phyloP scores from a whole-genome alignment of 2,888 invertebrate genomes.

The Magallana nippona region DNA sequence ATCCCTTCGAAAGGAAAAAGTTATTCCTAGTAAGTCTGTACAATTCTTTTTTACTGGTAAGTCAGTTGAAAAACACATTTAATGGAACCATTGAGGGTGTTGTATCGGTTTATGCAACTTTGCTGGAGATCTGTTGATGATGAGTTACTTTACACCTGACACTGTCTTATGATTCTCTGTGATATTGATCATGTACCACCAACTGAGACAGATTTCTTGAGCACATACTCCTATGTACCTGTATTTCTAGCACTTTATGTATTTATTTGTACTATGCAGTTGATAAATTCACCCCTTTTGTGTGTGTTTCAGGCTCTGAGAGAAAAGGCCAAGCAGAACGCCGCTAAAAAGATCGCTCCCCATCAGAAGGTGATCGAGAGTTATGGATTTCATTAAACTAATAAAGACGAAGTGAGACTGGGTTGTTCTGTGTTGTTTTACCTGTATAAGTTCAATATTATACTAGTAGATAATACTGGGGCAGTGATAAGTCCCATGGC shows the following conservation, averaged over 20 bases:
- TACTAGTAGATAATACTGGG: too few species aligned
- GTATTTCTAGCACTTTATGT: background rate
- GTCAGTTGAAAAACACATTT: too few species aligned
- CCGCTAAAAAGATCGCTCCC: slow-evolving; percentile 64
- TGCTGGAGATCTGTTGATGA: slow-evolving; percentile 35
- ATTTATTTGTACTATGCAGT: background rate
- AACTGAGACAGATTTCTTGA: slow-evolving; percentile 41
- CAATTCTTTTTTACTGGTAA: too few species aligned
- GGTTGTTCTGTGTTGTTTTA: background rate
- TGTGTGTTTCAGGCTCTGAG: slow-evolving; percentile 62
- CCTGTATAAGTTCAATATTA: too few species aligned
- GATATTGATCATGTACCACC: slow-evolving; percentile 49
- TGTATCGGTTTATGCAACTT: too few species aligned
- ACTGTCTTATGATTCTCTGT: slow-evolving; percentile 34
- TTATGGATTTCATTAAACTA: slow-evolving; percentile 60
- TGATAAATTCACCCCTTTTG: background rate
- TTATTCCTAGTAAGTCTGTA: too few species aligned
- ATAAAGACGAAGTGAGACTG: slow-evolving; percentile 22
- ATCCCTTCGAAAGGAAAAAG: too few species aligned
- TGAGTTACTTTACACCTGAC: slow-evolving; percentile 38
- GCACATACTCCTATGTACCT: too few species aligned
- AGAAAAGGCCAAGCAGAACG: slow-evolving; percentile 69
- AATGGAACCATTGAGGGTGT: too few species aligned
- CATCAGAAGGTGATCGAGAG: slow-evolving; percentile 69
- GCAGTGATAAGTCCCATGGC: too few species aligned